phyloP scores from a whole-genome alignment of 2,888 invertebrate genomes.

The Lasioglossum oenotherae region DNA sequence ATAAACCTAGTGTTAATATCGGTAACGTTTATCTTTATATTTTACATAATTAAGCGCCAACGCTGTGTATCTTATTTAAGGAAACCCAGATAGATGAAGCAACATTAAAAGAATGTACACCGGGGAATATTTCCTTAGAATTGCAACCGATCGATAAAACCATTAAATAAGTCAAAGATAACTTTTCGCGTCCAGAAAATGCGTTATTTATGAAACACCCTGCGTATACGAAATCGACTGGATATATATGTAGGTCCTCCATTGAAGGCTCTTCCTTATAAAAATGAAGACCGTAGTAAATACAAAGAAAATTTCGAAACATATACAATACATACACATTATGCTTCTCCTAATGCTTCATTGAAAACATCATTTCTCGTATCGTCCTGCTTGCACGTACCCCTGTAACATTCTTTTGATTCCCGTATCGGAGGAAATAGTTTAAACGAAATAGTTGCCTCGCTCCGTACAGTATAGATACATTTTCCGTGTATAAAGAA shows the following conservation, averaged over 20 bases:
- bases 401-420: slow-evolving; percentile 22
- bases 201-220: slow-evolving; percentile 50
- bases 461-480: slow-evolving; percentile 2
- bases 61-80: neutral
- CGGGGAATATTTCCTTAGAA: slow-evolving; percentile 14
- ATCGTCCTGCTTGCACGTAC: neutral
- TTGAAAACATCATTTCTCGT: slow-evolving; percentile 20
- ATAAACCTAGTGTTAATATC: neutral
- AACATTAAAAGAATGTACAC: neutral
- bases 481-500: slow-evolving; percentile 9
- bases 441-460: slow-evolving; percentile 10
- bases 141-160: neutral
- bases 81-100: neutral
- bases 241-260: slow-evolving; percentile 6
- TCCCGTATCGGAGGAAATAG: slow-evolving; percentile 13
- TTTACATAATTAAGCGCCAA: neutral
- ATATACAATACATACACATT: slow-evolving; percentile 47
- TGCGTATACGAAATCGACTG: slow-evolving; percentile 16
- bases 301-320: slow-evolving; percentile 41
- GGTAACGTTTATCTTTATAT: neutral
- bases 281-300: slow-evolving; percentile 48
- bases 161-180: neutral
- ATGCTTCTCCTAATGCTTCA: slow-evolving; percentile 20
- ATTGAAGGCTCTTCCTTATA: slow-evolving; percentile 24
- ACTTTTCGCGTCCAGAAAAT: slow-evolving; percentile 36